These are phyloP conservation scores for Gadus macrocephalus DNA, from an alignment of 2,113 vertebrate genomes.

Conservation along the genomic window DNA sequence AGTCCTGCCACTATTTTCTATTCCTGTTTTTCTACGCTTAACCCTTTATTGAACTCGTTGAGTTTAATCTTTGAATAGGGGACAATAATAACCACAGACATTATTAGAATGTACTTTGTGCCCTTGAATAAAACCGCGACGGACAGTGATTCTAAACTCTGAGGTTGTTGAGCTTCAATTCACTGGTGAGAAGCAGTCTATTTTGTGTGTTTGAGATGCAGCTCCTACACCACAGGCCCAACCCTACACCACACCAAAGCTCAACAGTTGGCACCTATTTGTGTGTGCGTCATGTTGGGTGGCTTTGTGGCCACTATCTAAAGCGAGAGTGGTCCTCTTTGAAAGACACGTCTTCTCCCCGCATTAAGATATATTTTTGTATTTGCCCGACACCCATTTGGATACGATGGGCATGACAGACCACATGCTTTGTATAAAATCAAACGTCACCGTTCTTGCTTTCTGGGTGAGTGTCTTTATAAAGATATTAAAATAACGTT, in stretches of 20 bases:
- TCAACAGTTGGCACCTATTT: too few species aligned
- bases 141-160: neutral
- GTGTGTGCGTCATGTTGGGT: too few species aligned
- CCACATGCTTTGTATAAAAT: neutral
- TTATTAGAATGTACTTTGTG: neutral
- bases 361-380: neutral
- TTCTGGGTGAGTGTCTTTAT: neutral
- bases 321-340: neutral
- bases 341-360: neutral
- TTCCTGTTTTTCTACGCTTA: neutral
- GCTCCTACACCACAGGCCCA: neutral
- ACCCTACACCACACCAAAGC: too few species aligned
- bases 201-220: neutral
- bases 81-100: neutral
- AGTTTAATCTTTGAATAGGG: neutral
- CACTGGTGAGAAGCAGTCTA: neutral
- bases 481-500: neutral
- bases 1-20: neutral
- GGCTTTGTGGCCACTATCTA: neutral
- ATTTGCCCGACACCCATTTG: neutral
- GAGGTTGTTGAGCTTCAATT: neutral
- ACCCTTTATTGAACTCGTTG: neutral
- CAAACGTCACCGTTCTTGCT: neutral
- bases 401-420: neutral
- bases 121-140: neutral